Base-by-base conservation (phyloP, 2,797 vertebrate genomes). In the Silurus lanzhouensis region DNA sequence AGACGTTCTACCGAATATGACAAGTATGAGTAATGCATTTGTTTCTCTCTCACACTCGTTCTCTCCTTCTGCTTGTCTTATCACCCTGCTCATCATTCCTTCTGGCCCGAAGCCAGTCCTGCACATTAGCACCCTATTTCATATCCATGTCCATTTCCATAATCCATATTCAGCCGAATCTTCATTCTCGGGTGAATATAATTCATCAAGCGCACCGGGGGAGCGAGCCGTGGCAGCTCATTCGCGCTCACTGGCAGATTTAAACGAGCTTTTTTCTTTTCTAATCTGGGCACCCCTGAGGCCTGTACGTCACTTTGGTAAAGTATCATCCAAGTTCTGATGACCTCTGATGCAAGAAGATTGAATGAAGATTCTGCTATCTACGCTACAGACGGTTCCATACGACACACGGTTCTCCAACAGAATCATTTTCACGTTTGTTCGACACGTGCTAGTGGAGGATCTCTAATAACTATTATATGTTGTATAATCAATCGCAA, bases 161-260 rank as follows among this genome's bases (percentile, higher is more conserved):
- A 88, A 88, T 88, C 85, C 89, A 89, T 85, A 88, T 87, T 86
- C 87, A 61, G 71, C 77, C 66, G 38, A 66, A 90, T 86, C 89
- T 85, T 91, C 88, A 86, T 89, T 89, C 82, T 67, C 71, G 25
- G 91, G 87, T 90, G 89, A 92, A 89, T 87, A 83, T 92, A 91
- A 91, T 93, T 92, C 92, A 91, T 91, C 92, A 86, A 83, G 92
- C 91, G 89, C 90, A 89, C 90, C 88, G 61, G 75, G 86, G 85
- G 87, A 89, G 85, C 89, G 86, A 27, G 52, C 85, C 79, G 64
- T 82, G 78, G 78, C 55, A 85, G 84, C 88, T 70, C 84, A 84
- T 68, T 71, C 31, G 25, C 67, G 44, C 76, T 25, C 55, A 7
- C 81, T 19, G 48, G 78, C 81, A 85, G 89, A 82, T 89, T 90